These are phyloP conservation scores for Parauchenoglanis punctatus DNA, from an alignment of 2,797 vertebrate genomes.

Conservation along the genomic window DNA sequence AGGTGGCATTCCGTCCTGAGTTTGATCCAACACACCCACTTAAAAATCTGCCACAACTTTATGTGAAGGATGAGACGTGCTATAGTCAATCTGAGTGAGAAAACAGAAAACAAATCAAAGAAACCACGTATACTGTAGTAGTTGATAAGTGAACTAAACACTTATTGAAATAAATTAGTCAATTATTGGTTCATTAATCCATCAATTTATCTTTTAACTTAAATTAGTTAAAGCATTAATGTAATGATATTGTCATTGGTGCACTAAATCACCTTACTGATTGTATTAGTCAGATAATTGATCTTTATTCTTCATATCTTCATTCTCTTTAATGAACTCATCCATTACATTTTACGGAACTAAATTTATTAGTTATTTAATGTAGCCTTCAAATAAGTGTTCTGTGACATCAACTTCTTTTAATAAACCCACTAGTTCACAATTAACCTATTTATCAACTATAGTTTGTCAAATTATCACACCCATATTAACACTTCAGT, in stretches of 20 bases:
- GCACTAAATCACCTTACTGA: neutral
- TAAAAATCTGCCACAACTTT: conserved; percentile 11
- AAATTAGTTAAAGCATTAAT: neutral
- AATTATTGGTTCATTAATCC: neutral
- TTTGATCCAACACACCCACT: conserved; percentile 26
- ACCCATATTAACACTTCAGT: neutral
- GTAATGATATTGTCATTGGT: neutral
- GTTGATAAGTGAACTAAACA: too few species aligned
- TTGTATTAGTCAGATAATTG: neutral
- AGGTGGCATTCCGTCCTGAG: conserved; percentile 10
- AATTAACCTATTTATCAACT: neutral
- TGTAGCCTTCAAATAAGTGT: neutral
- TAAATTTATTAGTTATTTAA: neutral
- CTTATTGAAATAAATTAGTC: neutral
- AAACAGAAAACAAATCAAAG: neutral
- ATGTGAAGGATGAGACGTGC: neutral
- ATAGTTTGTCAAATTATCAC: neutral
- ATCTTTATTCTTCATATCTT: too few species aligned
- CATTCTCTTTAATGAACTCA: neutral
- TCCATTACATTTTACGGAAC: neutral
- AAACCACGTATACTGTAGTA: too few species aligned
- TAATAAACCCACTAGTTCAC: neutral
- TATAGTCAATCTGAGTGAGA: neutral
- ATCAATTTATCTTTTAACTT: neutral
- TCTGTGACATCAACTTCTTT: neutral